phyloP scores from a whole-genome alignment of 2,888 invertebrate species.

The Diarsia rubi region DNA sequence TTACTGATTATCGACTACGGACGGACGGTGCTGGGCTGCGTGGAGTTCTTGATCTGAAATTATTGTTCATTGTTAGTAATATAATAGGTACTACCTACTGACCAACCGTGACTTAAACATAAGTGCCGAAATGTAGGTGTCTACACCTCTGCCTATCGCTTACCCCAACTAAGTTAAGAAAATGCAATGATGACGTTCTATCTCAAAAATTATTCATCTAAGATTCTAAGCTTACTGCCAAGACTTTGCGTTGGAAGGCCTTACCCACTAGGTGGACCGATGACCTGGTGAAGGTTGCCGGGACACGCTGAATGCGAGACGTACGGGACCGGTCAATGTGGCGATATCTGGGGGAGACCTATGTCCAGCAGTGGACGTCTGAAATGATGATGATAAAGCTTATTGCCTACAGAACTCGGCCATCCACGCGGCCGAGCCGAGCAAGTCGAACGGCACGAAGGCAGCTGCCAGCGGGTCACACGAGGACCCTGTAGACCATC shows the following conservation, averaged over 20 bases:
- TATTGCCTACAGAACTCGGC: conserved; percentile 70
- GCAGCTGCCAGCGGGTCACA: conserved; percentile 32
- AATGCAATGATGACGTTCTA: neutral
- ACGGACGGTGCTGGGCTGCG: conserved; percentile 12
- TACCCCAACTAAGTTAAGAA: too few species aligned
- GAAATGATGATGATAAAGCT: too few species aligned
- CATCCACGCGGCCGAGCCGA: conserved; percentile 60
- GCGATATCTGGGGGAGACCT: too few species aligned
- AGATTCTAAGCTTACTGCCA: neutral
- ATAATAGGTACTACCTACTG: neutral
- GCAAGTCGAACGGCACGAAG: conserved; percentile 69
- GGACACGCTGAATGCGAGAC: too few species aligned
- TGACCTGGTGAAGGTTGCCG: too few species aligned
- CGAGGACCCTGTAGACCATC: neutral
- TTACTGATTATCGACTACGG: conserved; percentile 32
- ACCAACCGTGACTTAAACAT: too few species aligned
- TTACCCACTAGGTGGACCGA: too few species aligned
- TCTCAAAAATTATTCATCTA: neutral
- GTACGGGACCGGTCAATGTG: too few species aligned
- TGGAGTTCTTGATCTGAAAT: neutral
- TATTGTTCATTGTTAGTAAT: neutral
- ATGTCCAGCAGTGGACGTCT: too few species aligned
- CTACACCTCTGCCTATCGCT: too few species aligned
- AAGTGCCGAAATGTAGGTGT: too few species aligned
- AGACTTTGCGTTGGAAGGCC: too few species aligned